Conservation (phyloP, 2,888 invertebrate genomes). For the Rhagophthalmus giganteus region DNA sequence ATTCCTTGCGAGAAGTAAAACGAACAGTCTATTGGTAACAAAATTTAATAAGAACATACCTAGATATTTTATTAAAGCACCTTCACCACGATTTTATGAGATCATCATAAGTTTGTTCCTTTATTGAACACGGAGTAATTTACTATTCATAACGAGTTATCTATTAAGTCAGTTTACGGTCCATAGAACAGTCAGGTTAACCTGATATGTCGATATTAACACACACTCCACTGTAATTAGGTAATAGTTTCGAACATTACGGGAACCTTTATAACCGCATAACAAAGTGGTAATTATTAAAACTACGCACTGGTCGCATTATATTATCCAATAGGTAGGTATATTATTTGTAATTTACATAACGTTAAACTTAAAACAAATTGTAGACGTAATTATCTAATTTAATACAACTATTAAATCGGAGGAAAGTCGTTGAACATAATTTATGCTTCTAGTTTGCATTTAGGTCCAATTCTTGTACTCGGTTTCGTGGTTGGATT, state of each 20-base stretch:
- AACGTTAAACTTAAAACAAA: conserved; percentile 2
- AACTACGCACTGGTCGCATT: conserved; percentile 3
- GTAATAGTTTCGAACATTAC: conserved; percentile 16
- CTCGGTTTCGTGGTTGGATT: conserved; percentile 6
- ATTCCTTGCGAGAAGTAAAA: no score
- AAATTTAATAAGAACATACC: no score
- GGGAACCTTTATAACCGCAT: conserved; percentile 3
- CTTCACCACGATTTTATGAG: no score
- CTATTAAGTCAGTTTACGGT: conserved; percentile 1
- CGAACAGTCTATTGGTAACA: no score
- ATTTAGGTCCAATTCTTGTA: conserved; percentile 14
- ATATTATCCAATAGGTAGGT: conserved; percentile 1
- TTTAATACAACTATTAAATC: conserved; percentile 10
- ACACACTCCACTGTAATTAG: conserved; percentile 14
- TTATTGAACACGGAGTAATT: not conserved
- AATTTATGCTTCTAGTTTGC: conserved; percentile 12
- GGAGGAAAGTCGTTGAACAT: not conserved
- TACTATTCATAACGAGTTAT: not conserved
- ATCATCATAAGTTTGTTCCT: not conserved
- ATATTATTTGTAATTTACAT: conserved; percentile 3
- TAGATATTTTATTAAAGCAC: not conserved
- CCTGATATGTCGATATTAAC: conserved; percentile 15
- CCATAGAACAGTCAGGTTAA: conserved; percentile 1
- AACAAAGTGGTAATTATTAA: conserved; percentile 13
- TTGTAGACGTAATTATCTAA: conserved; percentile 8